These are phyloP conservation scores for Zeugodacus cucurbitae DNA, from an alignment of 1,140 invertebrate genomes.

Conservation along the genomic window DNA sequence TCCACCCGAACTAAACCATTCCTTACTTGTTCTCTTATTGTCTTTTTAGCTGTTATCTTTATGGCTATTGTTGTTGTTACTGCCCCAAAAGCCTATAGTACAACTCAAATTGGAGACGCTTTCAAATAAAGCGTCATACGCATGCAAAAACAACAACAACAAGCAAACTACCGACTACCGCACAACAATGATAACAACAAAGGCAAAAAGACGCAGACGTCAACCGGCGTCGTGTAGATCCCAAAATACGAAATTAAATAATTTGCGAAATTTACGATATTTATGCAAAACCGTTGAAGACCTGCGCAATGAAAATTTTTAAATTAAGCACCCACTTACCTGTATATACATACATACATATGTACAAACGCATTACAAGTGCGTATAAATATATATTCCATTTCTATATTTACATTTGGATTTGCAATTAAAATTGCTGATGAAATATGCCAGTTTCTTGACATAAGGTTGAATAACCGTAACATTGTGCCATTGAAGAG, in stretches of 20 bases:
- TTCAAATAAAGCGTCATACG: background rate
- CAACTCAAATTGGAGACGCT: background rate
- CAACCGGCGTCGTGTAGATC: background rate
- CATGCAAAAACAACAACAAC: background rate
- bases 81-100: no score
- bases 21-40: no score
- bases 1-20: no score
- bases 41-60: no score
- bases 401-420: constrained; percentile 53
- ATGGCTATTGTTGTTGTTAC: no score
- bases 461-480: constrained; percentile 51
- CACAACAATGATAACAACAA: background rate
- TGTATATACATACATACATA: no score
- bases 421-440: constrained; percentile 61
- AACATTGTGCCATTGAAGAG: background rate
- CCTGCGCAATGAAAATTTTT: background rate
- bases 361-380: background rate
- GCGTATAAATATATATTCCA: constrained; percentile 22
- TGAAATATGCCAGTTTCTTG: constrained; percentile 56
- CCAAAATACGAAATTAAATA: background rate
- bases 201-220: background rate
- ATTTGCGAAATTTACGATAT: constrained; percentile 30
- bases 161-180: background rate
- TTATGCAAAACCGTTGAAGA: background rate
- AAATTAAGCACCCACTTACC: background rate